These are phyloP conservation scores for Sigmodon hispidus DNA, from an alignment of 2,113 vertebrate species.

Conservation along the genomic window DNA sequence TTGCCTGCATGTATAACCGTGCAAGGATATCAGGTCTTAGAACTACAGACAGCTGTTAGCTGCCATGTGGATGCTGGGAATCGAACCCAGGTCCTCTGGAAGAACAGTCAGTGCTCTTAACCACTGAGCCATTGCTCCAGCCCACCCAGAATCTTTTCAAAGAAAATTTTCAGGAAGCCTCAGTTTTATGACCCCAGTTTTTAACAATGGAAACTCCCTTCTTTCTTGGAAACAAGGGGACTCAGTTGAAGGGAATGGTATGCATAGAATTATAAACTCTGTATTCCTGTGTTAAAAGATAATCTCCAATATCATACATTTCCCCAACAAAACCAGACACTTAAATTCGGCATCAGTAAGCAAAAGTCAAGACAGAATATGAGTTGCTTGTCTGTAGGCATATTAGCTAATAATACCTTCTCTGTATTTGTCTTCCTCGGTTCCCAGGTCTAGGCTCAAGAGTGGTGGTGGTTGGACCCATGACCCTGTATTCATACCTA, in stretches of 20 bases:
- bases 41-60: too few relatives aligned
- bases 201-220: not conserved
- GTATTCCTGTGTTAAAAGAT: not conserved
- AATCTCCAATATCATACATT: not conserved
- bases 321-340: not conserved
- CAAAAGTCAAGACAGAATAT: not conserved
- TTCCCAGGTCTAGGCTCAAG: not conserved
- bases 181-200: not conserved
- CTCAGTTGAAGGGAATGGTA: rapidly evolving
- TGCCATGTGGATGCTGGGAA: too few relatives aligned
- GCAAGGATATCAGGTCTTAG: too few relatives aligned
- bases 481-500: not conserved
- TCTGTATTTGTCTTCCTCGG: not conserved
- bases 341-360: not conserved
- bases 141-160: not conserved
- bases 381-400: not conserved
- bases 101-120: too few relatives aligned
- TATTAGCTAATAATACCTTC: not conserved
- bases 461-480: not conserved
- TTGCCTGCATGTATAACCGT: too few relatives aligned
- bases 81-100: too few relatives aligned
- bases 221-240: not conserved
- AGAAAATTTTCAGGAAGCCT: not conserved
- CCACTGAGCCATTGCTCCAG: too few relatives aligned
- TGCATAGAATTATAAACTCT: not conserved